Conservation (phyloP, 2,888 invertebrate genomes). For the Strigamia transsilvanica region DNA sequence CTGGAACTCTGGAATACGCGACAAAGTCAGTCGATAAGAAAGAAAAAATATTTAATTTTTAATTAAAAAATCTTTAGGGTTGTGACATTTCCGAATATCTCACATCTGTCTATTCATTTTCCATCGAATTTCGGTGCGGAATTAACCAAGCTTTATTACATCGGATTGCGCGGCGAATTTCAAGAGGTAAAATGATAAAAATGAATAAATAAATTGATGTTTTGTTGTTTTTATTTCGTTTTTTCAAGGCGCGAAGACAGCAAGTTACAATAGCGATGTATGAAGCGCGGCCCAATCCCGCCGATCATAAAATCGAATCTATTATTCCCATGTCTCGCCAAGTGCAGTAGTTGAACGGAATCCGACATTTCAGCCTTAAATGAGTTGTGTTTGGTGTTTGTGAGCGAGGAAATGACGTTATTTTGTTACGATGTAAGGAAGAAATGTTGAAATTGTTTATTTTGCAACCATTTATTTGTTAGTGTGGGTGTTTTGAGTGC, state of each 20-base stretch:
- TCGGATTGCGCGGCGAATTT: conserved; percentile 92
- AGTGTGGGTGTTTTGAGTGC: too few relatives aligned
- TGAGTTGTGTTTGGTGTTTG: not conserved
- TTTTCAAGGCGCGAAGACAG: conserved; percentile 27
- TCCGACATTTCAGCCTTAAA: not conserved
- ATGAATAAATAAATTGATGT: too few relatives aligned
- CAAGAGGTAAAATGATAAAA: conserved; percentile 53
- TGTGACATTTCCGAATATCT: conserved; percentile 88
- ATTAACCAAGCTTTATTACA: conserved; percentile 87
- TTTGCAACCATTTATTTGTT: not conserved
- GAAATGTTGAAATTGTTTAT: too few relatives aligned
- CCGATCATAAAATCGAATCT: conserved; percentile 48
- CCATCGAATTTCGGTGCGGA: conserved; percentile 87
- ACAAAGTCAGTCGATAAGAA: conserved; percentile 81
- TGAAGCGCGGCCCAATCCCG: conserved; percentile 51
- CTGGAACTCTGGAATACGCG: conserved; percentile 85
- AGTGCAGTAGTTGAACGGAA: not conserved
- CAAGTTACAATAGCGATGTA: conserved; percentile 46
- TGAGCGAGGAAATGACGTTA: too few relatives aligned
- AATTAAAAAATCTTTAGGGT: conserved; percentile 70
- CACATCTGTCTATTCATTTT: conserved; percentile 89
- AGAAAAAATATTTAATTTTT: too few relatives aligned
- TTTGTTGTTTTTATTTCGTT: not conserved
- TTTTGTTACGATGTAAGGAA: too few relatives aligned
- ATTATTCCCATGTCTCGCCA: conserved; percentile 49